Evolutionary conservation across 2,797 vertebrate genomes (phyloP), one percentile per base, ranked within the genome.

Genomic region (Eleutherodactylus coqui): DNA sequence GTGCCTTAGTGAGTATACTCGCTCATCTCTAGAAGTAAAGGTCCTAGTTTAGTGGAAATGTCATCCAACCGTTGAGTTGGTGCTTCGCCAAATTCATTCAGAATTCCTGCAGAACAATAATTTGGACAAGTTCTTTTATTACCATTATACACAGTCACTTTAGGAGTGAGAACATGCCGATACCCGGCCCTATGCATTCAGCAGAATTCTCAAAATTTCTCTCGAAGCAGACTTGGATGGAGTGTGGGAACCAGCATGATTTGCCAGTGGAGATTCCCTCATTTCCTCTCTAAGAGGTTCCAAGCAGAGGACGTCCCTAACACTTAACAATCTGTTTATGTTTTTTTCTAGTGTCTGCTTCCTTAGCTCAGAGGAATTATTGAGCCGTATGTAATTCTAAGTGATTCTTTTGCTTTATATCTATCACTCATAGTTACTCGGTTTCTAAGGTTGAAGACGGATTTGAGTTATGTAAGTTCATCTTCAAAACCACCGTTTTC

Each of bases 301-400:
- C 29, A 72, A 70, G 45, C 9, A 76, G 45, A 69, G 72, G 36
- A 53, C 19, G 21, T 79, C 76, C 49, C 47, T 21, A 16, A 64
- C 51, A 24, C 41, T 86, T 36, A 21, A 38, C 79, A 77, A 82
- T 82, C 72, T 82, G 84, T 51, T 79, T 41, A 47, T 69, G 43
- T 85, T 79, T 58, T 75, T 85, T 70, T 27, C 36, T 36, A 10
- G 11, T 55, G 5, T 45, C 70, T 75, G 36, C 53, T n/a, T 58
- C 17, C 2, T 27, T 45, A 51, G 32, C 64, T 34, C 11, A 17
- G 43, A 24, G 43, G 19, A 36, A 76, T 24, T 19, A 43, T 64
- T 32, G 60, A 79, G 38, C 38, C 43, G 55, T 36, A 62, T 32
- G 13, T 41, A 24, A 69, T 69, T 67, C 29, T 64, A 14, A 24